These are phyloP conservation scores for Mobula hypostoma DNA, from an alignment of 2,113 vertebrate species.

Conservation along the genomic window DNA sequence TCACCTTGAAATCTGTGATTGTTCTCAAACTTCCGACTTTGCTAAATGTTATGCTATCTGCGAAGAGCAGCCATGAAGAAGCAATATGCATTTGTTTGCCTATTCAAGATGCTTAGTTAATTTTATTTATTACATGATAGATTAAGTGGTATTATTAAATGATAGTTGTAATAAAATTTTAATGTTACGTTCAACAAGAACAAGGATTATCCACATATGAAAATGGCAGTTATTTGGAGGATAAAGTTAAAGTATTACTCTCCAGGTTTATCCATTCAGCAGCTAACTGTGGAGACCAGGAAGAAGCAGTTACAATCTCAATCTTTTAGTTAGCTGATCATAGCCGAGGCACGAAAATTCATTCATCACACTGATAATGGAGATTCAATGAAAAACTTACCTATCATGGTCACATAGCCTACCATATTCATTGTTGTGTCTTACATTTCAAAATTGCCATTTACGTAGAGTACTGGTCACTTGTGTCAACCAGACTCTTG, in stretches of 20 bases:
- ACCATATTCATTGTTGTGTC: background rate
- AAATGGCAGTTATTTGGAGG: background rate
- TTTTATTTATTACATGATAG: no score
- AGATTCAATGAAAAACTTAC: background rate
- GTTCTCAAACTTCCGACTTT: background rate
- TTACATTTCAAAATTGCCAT: background rate
- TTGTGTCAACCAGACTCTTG: background rate
- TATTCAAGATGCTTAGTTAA: background rate
- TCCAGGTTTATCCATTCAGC: background rate
- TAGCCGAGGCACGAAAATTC: background rate
- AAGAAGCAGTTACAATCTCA: background rate
- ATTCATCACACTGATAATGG: background rate
- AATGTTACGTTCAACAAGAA: background rate
- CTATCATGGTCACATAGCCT: background rate
- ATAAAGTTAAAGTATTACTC: background rate
- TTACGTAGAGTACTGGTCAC: background rate
- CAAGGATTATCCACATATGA: background rate
- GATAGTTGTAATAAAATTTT: background rate
- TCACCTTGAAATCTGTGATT: background rate
- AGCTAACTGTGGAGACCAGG: background rate
- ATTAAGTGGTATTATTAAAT: background rate
- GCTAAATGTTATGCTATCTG: background rate
- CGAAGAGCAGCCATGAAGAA: background rate
- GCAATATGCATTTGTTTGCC: background rate
- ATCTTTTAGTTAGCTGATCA: background rate